Conservation (phyloP, 2,113 vertebrate species). For the Grallaria varia region DNA sequence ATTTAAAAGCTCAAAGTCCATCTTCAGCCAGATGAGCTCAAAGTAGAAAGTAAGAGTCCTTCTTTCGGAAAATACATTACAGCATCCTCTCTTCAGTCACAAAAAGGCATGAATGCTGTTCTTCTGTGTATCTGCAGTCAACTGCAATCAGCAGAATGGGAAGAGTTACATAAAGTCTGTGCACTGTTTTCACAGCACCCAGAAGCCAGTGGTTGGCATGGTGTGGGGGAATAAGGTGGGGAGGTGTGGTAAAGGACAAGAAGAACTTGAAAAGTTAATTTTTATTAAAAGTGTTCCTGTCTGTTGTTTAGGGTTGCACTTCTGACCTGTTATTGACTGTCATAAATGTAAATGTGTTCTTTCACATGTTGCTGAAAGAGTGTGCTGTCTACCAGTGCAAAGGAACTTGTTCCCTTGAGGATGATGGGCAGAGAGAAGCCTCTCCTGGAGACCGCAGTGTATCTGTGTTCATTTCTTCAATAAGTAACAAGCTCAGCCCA, state of each 20-base stretch:
- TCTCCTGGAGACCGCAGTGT: neutral
- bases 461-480: neutral
- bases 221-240: rapidly evolving
- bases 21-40: neutral
- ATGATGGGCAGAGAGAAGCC: neutral
- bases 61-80: neutral
- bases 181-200: neutral
- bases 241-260: neutral
- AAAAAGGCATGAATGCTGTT: neutral
- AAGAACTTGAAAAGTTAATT: neutral
- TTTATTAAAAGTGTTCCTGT: neutral
- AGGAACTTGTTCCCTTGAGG: neutral
- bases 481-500: neutral
- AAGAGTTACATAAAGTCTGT: neutral
- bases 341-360: neutral
- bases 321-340: neutral
- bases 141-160: neutral
- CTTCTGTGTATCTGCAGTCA: neutral
- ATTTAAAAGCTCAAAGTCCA: neutral
- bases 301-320: neutral
- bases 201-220: neutral
- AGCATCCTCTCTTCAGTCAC: neutral
- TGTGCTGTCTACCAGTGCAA: neutral
- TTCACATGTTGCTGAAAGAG: neutral
- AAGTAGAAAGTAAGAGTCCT: neutral